phyloP scores from a whole-genome alignment of 2,888 invertebrate species.

The Drosophila anomalata region DNA sequence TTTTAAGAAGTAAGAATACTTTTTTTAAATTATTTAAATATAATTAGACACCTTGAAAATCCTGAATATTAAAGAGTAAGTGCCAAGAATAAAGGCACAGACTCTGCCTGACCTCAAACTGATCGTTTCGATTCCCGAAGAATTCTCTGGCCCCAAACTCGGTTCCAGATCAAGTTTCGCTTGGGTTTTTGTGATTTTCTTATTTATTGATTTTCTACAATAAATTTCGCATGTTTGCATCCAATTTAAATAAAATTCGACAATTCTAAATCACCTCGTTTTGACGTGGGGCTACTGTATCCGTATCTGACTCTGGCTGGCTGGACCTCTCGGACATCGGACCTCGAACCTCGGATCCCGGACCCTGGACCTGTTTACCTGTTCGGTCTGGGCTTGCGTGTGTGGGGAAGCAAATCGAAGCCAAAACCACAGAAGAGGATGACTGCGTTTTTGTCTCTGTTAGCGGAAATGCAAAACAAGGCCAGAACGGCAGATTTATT shows the following conservation, averaged over 20 bases:
- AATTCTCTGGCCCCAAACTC: background rate
- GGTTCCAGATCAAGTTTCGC: slow-evolving; percentile 64
- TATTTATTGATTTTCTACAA: slow-evolving; percentile 83
- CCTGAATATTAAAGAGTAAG: background rate
- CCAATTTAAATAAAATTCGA: slow-evolving; percentile 84
- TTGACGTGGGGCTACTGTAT: slow-evolving; percentile 82
- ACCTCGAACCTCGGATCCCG: slow-evolving; percentile 20
- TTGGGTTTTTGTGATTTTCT: slow-evolving; percentile 72
- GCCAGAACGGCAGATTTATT: slow-evolving; percentile 81
- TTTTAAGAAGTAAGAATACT: background rate
- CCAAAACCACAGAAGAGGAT: slow-evolving; percentile 16
- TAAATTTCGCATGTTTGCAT: slow-evolving; percentile 84
- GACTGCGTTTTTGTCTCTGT: slow-evolving; percentile 57
- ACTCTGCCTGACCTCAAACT: slow-evolving; percentile 38
- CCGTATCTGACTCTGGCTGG: slow-evolving; percentile 30
- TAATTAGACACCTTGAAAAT: background rate
- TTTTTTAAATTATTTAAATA: background rate
- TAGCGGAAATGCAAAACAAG: slow-evolving; percentile 81
- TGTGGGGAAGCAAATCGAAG: slow-evolving; percentile 17
- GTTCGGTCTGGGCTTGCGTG: slow-evolving; percentile 60
- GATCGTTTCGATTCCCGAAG: slow-evolving; percentile 24
- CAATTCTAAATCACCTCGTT: slow-evolving; percentile 84
- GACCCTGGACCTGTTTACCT: slow-evolving; percentile 26
- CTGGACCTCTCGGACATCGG: slow-evolving; percentile 20
- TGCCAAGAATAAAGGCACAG: slow-evolving; percentile 16